Base-by-base conservation (phyloP, 2,797 vertebrate species). In the Corythornis leucogaster region DNA sequence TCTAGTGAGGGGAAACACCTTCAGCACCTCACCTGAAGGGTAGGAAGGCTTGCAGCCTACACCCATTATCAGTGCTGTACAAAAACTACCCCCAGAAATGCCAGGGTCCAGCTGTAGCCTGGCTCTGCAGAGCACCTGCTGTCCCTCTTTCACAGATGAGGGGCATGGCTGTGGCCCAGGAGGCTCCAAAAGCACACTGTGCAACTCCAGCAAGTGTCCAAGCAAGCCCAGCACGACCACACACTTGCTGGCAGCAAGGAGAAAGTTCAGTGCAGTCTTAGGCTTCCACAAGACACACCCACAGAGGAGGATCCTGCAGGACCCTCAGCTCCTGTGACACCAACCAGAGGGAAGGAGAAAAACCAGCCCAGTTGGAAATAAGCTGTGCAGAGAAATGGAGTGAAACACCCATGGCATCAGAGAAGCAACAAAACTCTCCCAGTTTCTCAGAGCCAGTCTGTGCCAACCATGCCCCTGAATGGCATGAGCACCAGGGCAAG, bases 381-480 rank as follows among this genome's bases (percentile, higher is more conserved):
- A 84, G 43, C 28, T 59, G 9, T 26, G 63, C 11, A 45, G 57
- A 69, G 89, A 88, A 89, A 85, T 14, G 11, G 55, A 42, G 53
- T 2, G 0, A 86, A 66, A 80, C 46, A 85, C 19, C 40, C 20
- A 69, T 24, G 64, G 35, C 21, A 64, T 21, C 28, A 89, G n/a
- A 64, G 50, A 77, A 82, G 62, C 40, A 69, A 73, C 59, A 88
- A 90, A 81, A 81, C 59, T 57, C 26, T 89, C 57, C 80, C 64
- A 28, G 64, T 17, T 94, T 63, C 45, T 35, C 57, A 38, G 15
- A 31, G 61, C 28, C 78, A 45, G 43, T 45, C 43, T 45, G 43
- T 45, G 43, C 43, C 43, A 45, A 45, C 43, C 43, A 19, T 19
- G 43, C 9, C 43, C 43, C 43, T 19, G 43, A 9, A 43, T 19